Conservation (phyloP, 2,888 invertebrate genomes). For the Drosophila kambysellisi region DNA sequence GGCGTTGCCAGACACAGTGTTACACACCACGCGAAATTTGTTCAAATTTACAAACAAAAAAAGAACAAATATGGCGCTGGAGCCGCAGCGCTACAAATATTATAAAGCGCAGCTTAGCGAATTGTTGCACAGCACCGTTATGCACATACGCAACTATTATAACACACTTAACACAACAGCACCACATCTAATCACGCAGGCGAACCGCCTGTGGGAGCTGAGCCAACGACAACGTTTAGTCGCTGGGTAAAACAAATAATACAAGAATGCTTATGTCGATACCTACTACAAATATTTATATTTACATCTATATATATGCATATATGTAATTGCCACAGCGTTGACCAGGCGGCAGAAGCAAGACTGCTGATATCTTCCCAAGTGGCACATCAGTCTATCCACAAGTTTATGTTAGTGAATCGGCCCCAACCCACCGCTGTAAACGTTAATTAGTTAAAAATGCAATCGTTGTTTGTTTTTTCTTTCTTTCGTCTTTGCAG, state of each 20-base stretch:
- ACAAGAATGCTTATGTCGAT: neutral
- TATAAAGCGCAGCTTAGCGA: slow-evolving; percentile 20
- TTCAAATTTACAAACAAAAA: neutral
- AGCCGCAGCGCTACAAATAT: slow-evolving; percentile 15
- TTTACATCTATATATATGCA: neutral
- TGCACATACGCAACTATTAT: slow-evolving; percentile 27
- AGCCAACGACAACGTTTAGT: slow-evolving; percentile 46
- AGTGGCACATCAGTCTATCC: slow-evolving; percentile 28
- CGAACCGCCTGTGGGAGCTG: slow-evolving; percentile 55
- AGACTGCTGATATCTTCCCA: slow-evolving; percentile 41
- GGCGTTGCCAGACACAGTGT: slow-evolving; percentile 10
- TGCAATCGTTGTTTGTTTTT: neutral
- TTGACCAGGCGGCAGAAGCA: slow-evolving; percentile 21
- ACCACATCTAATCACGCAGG: slow-evolving; percentile 20
- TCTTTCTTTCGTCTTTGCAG: slow-evolving; percentile 26
- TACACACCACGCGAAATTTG: slow-evolving; percentile 22
- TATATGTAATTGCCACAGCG: slow-evolving; percentile 23
- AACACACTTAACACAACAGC: neutral
- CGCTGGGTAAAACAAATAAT: slow-evolving; percentile 42
- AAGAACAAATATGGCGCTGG: slow-evolving; percentile 21
- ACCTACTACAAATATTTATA: neutral
- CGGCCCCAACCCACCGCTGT: neutral
- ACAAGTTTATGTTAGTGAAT: slow-evolving; percentile 46
- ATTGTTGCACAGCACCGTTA: slow-evolving; percentile 22
- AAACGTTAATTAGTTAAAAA: neutral